phyloP scores from a whole-genome alignment of 2,797 vertebrate genomes.

The Halcyon leucocephala region DNA sequence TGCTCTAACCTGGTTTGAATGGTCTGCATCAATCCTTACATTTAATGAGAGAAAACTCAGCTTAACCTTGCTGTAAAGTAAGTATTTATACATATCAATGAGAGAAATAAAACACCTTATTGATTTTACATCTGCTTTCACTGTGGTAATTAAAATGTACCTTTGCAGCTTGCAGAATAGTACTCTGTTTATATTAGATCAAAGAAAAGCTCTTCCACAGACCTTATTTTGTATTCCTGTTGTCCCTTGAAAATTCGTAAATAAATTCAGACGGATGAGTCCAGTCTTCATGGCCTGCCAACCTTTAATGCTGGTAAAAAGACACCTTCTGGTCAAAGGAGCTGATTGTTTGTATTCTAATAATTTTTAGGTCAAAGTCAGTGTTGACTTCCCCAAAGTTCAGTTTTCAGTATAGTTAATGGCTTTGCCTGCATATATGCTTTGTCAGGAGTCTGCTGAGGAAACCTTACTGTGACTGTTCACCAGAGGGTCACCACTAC shows the following conservation, averaged over 20 bases:
- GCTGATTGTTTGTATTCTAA: background rate
- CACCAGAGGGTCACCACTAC: background rate
- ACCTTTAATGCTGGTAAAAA: background rate
- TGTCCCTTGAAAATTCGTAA: slow-evolving; percentile 31
- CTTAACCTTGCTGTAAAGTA: slow-evolving; percentile 76
- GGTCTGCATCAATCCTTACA: slow-evolving; percentile 60
- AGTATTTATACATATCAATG: slow-evolving; percentile 78
- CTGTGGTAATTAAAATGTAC: slow-evolving; percentile 76
- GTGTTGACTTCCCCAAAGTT: background rate
- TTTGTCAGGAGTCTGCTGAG: background rate
- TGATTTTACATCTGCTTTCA: slow-evolving; percentile 77
- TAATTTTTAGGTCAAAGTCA: background rate
- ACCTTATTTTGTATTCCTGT: slow-evolving; percentile 18
- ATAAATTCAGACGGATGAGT: slow-evolving; percentile 5
- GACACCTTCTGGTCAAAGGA: background rate
- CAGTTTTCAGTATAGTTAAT: background rate
- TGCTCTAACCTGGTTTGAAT: slow-evolving; percentile 57
- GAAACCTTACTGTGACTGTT: background rate
- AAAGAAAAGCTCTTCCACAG: slow-evolving; percentile 40
- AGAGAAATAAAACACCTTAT: slow-evolving; percentile 78
- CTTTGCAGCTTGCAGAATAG: slow-evolving; percentile 70
- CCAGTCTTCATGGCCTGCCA: background rate
- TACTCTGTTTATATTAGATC: slow-evolving; percentile 62
- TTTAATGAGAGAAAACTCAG: slow-evolving; percentile 75
- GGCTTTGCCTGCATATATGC: background rate